Evolutionary conservation across 2,113 vertebrate species (phyloP).

Genomic region (Thunnus maccoyii): DNA sequence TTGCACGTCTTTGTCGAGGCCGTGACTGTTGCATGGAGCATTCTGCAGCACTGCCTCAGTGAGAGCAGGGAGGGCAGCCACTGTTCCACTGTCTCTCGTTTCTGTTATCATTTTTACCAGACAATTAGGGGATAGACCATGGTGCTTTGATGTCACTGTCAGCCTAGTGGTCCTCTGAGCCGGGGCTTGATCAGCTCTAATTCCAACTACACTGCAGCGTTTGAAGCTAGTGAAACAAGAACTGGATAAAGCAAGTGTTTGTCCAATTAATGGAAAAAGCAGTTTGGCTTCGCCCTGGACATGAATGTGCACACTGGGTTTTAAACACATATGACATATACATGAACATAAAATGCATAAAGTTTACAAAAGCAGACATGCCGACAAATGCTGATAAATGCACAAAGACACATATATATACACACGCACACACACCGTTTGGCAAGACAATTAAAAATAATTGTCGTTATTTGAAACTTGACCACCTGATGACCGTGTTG

Average conservation of each 20-base stretch:
- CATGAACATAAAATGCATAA: background rate
- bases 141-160: conserved; percentile 76
- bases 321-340: background rate
- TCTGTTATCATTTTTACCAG: conserved; percentile 78
- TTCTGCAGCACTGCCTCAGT: conserved; percentile 44
- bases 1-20: conserved; percentile 36
- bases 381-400: background rate
- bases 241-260: conserved; percentile 61
- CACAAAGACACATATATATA: background rate
- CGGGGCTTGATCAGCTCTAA: conserved; percentile 69
- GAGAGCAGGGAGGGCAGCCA: conserved; percentile 45
- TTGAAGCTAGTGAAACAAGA: conserved; percentile 64
- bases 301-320: conserved; percentile 23
- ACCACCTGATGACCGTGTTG: background rate
- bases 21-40: conserved; percentile 25
- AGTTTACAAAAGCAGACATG: background rate
- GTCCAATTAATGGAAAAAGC: conserved; percentile 49
- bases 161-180: conserved; percentile 67
- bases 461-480: background rate
- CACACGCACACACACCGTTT: background rate
- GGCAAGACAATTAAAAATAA: background rate
- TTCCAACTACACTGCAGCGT: conserved; percentile 55
- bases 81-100: conserved; percentile 49
- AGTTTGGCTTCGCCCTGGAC: conserved; percentile 29
- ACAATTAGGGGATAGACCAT: conserved; percentile 74